Percentiles rank a stretch among this genome's conserved stretches.
phyloP scores from a whole-genome alignment of 2,888 invertebrate genomes.

The Erannis defoliaria region DNA sequence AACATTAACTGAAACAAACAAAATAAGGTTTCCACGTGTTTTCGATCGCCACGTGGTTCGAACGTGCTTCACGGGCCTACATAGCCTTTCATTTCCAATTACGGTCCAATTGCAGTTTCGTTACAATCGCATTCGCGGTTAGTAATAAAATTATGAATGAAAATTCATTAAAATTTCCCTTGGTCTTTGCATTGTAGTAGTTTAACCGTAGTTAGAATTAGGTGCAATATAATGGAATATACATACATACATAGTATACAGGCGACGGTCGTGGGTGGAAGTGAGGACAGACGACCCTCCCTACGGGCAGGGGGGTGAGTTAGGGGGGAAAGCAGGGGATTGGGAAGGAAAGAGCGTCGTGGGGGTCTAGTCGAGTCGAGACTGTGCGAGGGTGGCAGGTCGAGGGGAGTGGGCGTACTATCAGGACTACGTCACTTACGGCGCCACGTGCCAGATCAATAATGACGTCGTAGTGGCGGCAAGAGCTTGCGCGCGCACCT shows the following conservation, averaged over 20 bases:
- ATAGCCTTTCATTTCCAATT: conserved; percentile 14
- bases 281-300: conserved; percentile 19
- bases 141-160: conserved; percentile 34
- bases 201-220: conserved; percentile 39
- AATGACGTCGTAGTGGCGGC: conserved; percentile 77
- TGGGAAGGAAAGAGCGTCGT: conserved; percentile 42
- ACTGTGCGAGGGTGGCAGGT: conserved; percentile 47
- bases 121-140: conserved; percentile 1
- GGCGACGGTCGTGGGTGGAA: conserved; percentile 17
- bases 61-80: not conserved
- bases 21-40: conserved; percentile 29
- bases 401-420: conserved; percentile 69
- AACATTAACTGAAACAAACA: conserved; percentile 17
- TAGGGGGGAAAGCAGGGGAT: conserved; percentile 15
- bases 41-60: conserved; percentile 28
- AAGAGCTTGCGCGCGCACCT: conserved; percentile 74
- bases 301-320: conserved; percentile 30
- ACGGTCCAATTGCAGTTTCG: not conserved
- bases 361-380: conserved; percentile 42
- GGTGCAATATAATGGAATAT: conserved; percentile 48
- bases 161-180: conserved; percentile 24
- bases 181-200: conserved; percentile 29
- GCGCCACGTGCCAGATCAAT: conserved; percentile 85
- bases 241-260: conserved; percentile 63
- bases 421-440: conserved; percentile 82